A percentile compares a stretch with the other conserved stretches of the same genome.
These are phyloP conservation scores for Helicoverpa assulta DNA, from an alignment of 2,888 invertebrate genomes.

Conservation along the genomic window DNA sequence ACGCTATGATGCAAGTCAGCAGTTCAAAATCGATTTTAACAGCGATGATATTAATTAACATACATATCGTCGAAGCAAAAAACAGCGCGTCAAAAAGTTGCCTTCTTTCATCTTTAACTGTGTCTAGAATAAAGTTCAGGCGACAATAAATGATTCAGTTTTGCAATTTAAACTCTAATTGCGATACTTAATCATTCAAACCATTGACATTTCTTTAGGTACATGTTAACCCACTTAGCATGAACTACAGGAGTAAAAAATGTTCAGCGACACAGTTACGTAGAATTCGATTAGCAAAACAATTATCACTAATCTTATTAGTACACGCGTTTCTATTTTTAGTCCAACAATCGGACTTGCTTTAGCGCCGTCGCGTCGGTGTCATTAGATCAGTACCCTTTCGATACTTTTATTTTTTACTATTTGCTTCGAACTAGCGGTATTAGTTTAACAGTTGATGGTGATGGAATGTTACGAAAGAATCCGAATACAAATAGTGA, in stretches of 20 bases:
- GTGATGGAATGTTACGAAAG: constrained; percentile 71
- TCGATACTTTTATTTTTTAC: constrained; percentile 25
- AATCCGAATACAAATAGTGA: constrained; percentile 81
- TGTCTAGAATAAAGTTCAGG: not conserved
- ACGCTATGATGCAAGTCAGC: constrained; percentile 50
- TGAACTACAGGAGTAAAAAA: not conserved
- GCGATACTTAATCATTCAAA: not conserved
- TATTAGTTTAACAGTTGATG: constrained; percentile 53
- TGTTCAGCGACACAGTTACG: not conserved
- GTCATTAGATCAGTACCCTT: constrained; percentile 50
- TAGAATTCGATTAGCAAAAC: constrained; percentile 23
- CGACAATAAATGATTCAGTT: too few species aligned
- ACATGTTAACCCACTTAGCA: not conserved
- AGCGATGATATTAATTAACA: too few species aligned
- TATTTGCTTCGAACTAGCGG: constrained; percentile 55
- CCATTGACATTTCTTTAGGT: not conserved
- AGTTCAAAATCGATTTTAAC: constrained; percentile 6
- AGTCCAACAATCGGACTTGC: constrained; percentile 16
- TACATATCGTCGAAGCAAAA: too few species aligned
- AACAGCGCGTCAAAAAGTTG: too few species aligned
- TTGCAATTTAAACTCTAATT: not conserved
- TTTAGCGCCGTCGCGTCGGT: constrained; percentile 19
- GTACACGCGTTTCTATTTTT: constrained; percentile 15
- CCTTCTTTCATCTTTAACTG: not conserved
- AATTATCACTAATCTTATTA: constrained; percentile 47